Evolutionary conservation across 2,888 invertebrate species (phyloP).

Genomic region (Antheraea assamensis): DNA sequence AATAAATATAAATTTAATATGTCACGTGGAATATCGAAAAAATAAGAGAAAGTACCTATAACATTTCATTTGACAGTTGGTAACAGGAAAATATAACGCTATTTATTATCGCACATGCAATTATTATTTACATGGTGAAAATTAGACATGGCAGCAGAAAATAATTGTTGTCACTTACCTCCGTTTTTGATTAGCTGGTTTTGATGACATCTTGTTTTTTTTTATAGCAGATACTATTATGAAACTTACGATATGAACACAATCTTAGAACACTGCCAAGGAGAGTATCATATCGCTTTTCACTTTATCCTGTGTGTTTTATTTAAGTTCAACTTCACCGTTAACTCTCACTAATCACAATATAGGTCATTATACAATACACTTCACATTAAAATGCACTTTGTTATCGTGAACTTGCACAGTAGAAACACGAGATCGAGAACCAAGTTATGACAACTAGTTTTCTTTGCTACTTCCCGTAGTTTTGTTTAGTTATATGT

Average conservation of each 20-base stretch:
- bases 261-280: constrained; percentile 83
- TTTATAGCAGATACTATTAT: constrained; percentile 56
- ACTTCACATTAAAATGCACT: constrained; percentile 72
- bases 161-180: constrained; percentile 77
- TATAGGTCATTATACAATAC: constrained; percentile 77
- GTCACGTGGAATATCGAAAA: constrained; percentile 25
- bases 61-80: constrained; percentile 15
- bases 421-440: constrained; percentile 58
- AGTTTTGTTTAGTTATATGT: not conserved
- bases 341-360: constrained; percentile 66
- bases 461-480: constrained; percentile 19
- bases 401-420: constrained; percentile 75
- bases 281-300: constrained; percentile 80
- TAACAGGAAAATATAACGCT: constrained; percentile 38
- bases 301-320: constrained; percentile 56
- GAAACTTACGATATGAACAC: constrained; percentile 77
- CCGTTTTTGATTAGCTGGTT: constrained; percentile 86
- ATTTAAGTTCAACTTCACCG: constrained; percentile 52
- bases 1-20: not conserved
- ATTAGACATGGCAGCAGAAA: constrained; percentile 30
- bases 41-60: constrained; percentile 47
- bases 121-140: constrained; percentile 9
- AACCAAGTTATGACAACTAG: constrained; percentile 35
- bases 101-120: constrained; percentile 22
- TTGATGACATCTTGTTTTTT: constrained; percentile 74